A percentile compares a stretch with the other conserved stretches of the same genome.
Evolutionary conservation across 2,888 invertebrate genomes (phyloP).

Genomic region (Margaritifera margaritifera): DNA sequence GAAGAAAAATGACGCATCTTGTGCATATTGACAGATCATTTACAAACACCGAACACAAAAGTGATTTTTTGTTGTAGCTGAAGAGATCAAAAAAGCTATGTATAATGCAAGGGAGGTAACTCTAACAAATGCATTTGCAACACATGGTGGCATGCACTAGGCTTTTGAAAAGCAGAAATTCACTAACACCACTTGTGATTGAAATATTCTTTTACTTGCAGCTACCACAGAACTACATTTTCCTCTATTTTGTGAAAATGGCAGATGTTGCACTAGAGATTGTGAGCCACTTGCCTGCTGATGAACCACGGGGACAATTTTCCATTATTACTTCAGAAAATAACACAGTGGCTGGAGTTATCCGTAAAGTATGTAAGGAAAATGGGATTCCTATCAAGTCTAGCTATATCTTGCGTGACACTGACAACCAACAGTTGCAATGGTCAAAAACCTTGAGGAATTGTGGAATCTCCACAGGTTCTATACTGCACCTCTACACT

Average conservation of each 20-base stretch:
- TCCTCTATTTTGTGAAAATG: slow-evolving; percentile 4
- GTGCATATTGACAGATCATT: neutral
- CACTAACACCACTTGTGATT: too few species aligned
- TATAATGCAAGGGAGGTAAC: too few species aligned
- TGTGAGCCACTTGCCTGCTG: slow-evolving; percentile 42
- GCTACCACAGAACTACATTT: neutral
- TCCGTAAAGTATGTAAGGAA: slow-evolving; percentile 49
- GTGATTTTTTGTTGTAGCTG: neutral
- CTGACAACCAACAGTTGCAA: slow-evolving; percentile 52
- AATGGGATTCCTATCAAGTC: slow-evolving; percentile 43
- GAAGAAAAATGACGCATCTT: too few species aligned
- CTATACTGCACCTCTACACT: slow-evolving; percentile 57
- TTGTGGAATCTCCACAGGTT: slow-evolving; percentile 60
- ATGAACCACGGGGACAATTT: slow-evolving; percentile 44
- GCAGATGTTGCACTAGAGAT: slow-evolving; percentile 47
- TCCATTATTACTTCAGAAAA: slow-evolving; percentile 34
- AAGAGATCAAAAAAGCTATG: neutral
- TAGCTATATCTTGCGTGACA: slow-evolving; percentile 59
- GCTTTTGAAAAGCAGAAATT: too few species aligned
- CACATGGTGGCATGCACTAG: too few species aligned
- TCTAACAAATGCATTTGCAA: too few species aligned
- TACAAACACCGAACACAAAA: neutral
- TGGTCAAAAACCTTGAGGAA: slow-evolving; percentile 51
- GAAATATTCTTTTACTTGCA: neutral
- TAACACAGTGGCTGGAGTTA: slow-evolving; percentile 36